Conservation (phyloP, 2,113 vertebrate species). For the Chlamydotis undulata region DNA sequence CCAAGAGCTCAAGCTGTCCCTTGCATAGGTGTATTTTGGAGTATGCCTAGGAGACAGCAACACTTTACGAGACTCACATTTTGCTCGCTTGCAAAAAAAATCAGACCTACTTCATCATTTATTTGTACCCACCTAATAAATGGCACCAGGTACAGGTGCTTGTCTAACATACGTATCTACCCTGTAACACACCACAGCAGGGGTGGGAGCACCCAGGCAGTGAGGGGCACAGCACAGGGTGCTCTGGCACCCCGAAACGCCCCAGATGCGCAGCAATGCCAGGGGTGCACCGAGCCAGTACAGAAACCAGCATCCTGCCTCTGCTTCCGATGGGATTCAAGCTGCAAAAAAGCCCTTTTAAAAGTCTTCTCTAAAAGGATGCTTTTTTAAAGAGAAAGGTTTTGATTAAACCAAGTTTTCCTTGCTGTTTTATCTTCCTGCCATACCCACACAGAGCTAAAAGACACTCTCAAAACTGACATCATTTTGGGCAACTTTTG, state of each 20-base stretch:
- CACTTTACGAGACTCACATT: accelerated
- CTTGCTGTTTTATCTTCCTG: neutral
- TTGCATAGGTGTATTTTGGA: accelerated
- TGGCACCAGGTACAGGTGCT: accelerated
- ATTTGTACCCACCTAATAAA: accelerated
- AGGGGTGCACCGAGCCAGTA: accelerated
- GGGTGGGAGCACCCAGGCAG: neutral
- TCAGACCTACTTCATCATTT: neutral
- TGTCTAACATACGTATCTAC: accelerated
- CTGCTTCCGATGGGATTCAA: neutral
- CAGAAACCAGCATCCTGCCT: accelerated
- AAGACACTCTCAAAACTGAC: neutral
- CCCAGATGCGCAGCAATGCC: accelerated
- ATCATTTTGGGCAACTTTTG: accelerated
- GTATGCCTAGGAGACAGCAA: neutral
- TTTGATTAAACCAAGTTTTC: neutral
- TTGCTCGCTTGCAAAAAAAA: too few species aligned
- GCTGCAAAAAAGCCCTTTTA: accelerated
- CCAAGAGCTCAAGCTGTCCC: neutral
- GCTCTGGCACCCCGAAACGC: neutral
- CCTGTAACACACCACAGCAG: accelerated
- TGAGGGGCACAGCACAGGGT: neutral
- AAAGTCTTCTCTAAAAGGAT: neutral
- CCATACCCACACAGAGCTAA: neutral
- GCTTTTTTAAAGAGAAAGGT: accelerated